These are phyloP conservation scores for Aldabrachelys gigantea DNA, from an alignment of 2,113 vertebrate species.

Conservation along the genomic window DNA sequence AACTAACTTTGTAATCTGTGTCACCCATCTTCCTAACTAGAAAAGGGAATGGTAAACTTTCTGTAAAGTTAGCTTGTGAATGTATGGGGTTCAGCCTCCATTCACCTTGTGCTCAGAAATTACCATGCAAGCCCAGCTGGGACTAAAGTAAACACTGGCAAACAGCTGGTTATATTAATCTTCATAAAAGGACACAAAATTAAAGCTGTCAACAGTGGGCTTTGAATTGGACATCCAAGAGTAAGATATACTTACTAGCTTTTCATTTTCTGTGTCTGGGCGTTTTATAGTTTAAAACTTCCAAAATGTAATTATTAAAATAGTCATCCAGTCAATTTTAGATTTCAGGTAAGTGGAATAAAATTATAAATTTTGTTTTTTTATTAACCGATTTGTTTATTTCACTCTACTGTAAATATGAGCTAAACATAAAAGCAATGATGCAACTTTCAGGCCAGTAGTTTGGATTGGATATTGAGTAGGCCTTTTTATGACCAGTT, in stretches of 20 bases:
- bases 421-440: neutral
- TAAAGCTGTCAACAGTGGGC: rapidly evolving
- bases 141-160: too few species aligned
- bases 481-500: neutral
- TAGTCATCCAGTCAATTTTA: neutral
- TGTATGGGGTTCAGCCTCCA: neutral
- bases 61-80: neutral
- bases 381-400: neutral
- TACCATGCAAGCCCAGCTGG: neutral
- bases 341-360: neutral
- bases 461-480: conserved; percentile 9
- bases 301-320: neutral
- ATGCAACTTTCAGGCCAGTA: conserved; percentile 21
- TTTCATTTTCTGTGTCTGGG: neutral
- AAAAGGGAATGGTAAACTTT: neutral
- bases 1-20: neutral
- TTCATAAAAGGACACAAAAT: neutral
- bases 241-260: neutral
- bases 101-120: neutral
- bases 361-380: rapidly evolving
- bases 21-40: neutral
- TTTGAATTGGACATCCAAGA: neutral
- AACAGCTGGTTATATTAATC: too few species aligned
- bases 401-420: conserved; percentile 32
- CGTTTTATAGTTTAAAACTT: neutral